Conservation (phyloP, 2,113 vertebrate species). For the Rostratula benghalensis region DNA sequence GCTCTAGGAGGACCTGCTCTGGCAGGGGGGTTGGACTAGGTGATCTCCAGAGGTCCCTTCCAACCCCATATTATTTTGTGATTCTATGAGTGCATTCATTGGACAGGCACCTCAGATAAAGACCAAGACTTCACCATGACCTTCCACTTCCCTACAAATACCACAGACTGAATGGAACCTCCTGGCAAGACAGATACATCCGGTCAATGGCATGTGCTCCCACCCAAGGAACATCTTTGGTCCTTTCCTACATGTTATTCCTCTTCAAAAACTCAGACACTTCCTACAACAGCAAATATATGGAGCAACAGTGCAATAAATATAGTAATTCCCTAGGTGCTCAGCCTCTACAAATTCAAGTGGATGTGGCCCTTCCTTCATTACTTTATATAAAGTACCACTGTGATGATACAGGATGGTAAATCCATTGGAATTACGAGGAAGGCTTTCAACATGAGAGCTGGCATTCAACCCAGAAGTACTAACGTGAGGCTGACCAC, state of each 20-base stretch:
- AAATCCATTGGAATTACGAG: not conserved
- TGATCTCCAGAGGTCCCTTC: too few species aligned
- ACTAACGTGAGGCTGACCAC: not conserved
- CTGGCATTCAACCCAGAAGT: not conserved
- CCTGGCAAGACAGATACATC: not conserved
- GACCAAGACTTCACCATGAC: not conserved
- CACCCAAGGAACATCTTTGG: not conserved
- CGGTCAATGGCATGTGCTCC: not conserved
- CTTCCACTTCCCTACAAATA: not conserved
- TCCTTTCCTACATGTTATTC: not conserved
- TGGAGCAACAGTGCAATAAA: not conserved
- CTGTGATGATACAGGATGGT: not conserved
- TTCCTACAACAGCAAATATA: not conserved
- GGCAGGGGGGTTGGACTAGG: too few species aligned
- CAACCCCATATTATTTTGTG: too few species aligned
- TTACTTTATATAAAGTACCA: not conserved
- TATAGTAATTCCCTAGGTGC: not conserved
- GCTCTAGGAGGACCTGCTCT: too few species aligned
- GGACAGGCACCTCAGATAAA: not conserved
- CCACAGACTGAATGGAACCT: not conserved
- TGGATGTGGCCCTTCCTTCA: not conserved
- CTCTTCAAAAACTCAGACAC: not conserved
- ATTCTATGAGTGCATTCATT: not conserved
- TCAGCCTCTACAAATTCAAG: not conserved
- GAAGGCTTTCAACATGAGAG: not conserved